Evolutionary conservation across 1,140 invertebrate species (phyloP), one percentile per base, ranked within the genome.

Genomic region (Acromyrmex charruanus): DNA sequence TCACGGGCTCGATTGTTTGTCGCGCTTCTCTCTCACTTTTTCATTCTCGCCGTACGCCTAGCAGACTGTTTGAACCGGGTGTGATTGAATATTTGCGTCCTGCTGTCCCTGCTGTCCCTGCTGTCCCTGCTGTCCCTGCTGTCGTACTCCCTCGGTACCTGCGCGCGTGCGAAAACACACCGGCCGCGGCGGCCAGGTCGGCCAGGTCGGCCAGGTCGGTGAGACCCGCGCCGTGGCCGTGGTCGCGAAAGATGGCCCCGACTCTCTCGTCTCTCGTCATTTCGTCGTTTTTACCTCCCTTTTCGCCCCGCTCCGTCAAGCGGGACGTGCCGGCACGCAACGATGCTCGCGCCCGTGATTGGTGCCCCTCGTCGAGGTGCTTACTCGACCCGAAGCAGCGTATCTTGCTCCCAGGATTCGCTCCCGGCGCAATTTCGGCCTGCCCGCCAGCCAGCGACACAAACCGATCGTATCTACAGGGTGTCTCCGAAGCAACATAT

Each of bases 311-410:
- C 81, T 90, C 85, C 90, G 90, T 81, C 90, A 90, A 88, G 88
- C 92, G 92, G 90, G 91, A 93, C 93, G 91, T 92, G 92, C 90
- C 90, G 91, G 91, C 92, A 94, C 92, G 92, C 93, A 93, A 92
- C 90, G 91, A 90, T 89, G 88, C 88, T 89, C 86, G 89, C 89
- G 81, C 69, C 88, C 90, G 90, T 91, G 91, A 93, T 93, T 89
- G 92, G 92, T 91, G 91, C 89, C 82, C 86, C 80, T 89, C 86
- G 74, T 85, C 69, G 80, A 84, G 80, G 80, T 84, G 80, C 80
- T 84, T 84, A 84, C 80, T 74, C 80, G 80, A 84, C 87, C 87
- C 75, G 65, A 72, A 86, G 69, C 77, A 77, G 72, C 72, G 59
- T 87, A 74, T 88, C 87, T 86, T 59, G 80, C 68, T 87, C 77